These are phyloP conservation scores for Eulithis testata DNA, from an alignment of 2,888 invertebrate species.

Conservation along the genomic window DNA sequence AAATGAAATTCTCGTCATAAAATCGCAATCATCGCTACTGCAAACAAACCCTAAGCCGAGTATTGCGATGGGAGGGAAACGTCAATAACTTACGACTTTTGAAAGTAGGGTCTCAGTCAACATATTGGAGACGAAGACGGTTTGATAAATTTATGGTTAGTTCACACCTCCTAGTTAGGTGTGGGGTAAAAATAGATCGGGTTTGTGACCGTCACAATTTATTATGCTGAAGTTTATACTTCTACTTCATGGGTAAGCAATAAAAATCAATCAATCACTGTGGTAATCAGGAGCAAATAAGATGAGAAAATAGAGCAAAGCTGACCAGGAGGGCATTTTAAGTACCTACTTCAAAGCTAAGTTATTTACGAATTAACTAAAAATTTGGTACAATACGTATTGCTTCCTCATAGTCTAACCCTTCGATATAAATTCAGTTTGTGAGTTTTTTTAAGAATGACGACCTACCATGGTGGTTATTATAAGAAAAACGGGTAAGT, in stretches of 20 bases:
- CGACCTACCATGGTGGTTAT: too few relatives aligned
- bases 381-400: too few relatives aligned
- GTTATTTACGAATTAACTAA: too few relatives aligned
- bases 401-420: too few relatives aligned
- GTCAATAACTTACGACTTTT: conserved; percentile 39
- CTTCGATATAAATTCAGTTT: too few relatives aligned
- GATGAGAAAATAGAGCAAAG: too few relatives aligned
- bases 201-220: conserved; percentile 10
- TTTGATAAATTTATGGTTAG: conserved; percentile 41
- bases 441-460: too few relatives aligned
- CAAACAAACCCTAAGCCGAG: conserved; percentile 23
- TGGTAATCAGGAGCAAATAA: too few relatives aligned
- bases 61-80: conserved; percentile 35
- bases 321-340: too few relatives aligned
- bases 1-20: conserved; percentile 1
- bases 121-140: conserved; percentile 36
- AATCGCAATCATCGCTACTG: conserved; percentile 26
- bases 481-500: too few relatives aligned
- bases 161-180: conserved; percentile 37
- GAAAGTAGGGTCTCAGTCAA: conserved; percentile 36
- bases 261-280: too few relatives aligned
- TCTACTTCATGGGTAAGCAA: not conserved
- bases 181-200: conserved; percentile 25
- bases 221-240: conserved; percentile 8
- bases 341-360: too few relatives aligned